Percentiles rank a stretch among this genome's conserved stretches.
Evolutionary conservation across 2,113 vertebrate genomes (phyloP).

Genomic region (Cheilinus undulatus): DNA sequence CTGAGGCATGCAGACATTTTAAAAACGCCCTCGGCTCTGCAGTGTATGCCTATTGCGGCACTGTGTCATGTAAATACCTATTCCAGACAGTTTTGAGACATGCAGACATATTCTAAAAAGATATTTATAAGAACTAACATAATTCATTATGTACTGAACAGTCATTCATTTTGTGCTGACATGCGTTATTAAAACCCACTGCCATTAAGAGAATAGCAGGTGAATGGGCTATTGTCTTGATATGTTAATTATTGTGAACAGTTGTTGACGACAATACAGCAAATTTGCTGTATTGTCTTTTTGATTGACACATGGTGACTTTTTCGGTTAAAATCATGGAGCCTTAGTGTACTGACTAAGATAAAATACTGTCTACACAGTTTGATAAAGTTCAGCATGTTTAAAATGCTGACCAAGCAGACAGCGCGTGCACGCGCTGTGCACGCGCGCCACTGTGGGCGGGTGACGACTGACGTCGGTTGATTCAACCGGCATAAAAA

Average conservation of each 20-base stretch:
- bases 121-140: not conserved
- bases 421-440: not conserved
- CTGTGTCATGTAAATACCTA: not conserved
- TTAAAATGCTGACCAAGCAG: not conserved
- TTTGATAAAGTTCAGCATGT: not conserved
- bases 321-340: too few relatives aligned
- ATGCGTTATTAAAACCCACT: too few relatives aligned
- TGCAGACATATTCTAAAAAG: not conserved
- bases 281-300: too few relatives aligned
- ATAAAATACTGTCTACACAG: too few relatives aligned
- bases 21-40: slow-evolving; percentile 5
- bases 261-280: too few relatives aligned
- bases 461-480: too few relatives aligned
- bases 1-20: not conserved
- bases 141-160: too few relatives aligned
- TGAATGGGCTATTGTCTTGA: not conserved
- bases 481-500: not conserved
- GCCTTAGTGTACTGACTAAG: too few relatives aligned
- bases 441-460: not conserved
- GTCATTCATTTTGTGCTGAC: not conserved
- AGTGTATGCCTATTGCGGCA: slow-evolving; percentile 20
- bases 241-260: not conserved
- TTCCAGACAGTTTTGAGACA: not conserved
- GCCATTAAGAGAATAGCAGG: not conserved
- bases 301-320: too few relatives aligned